Evolutionary conservation across 2,888 invertebrate genomes (phyloP), one percentile per base, ranked within the genome.

Genomic region (Tetheella fluctuosa): DNA sequence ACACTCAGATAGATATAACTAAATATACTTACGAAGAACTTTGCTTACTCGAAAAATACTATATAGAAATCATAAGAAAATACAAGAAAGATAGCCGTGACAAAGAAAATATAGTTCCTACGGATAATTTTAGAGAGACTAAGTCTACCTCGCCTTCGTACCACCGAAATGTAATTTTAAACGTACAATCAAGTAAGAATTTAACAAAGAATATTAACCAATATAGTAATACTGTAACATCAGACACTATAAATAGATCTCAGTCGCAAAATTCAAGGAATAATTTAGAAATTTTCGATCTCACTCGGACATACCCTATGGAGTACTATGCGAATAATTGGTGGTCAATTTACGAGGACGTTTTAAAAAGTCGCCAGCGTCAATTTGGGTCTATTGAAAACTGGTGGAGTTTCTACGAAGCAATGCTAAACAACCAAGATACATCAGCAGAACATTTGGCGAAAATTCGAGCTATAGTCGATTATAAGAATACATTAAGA

Each of bases 271-370:
- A 79, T 8, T 70, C 76, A 0, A 77, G 66, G 65, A 85, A 85
- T 28, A 82, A 80, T 37, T 28, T 80, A 0, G 89, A 92, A 77
- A 91, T 92, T 3, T 86, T 87, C 30, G 92, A 93, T 57, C 62
- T 93, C 34, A 92, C 90, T 0, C 69, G 88, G 0, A 90, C 90
- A 0, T 93, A 93, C 62, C 93, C 93, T 0, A 65, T 79, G 52
- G 83, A 93, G 64, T 93, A 92, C 62, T 93, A 93, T 73, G 93
- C 93, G 0, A 93, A 93, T 69, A 93, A 93, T 59, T 93, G 93
- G 93, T 93, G 93, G 93, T 71, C 80, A 0, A 93, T 93, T 1
- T 93, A 93, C 77, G 90, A 93, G 64, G 92, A 92, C 23, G 76
- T 93, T 0, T 62, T 93, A 0, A 91, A 86, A 55, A 91, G 79